Evolutionary conservation across 2,888 invertebrate genomes (phyloP).

Genomic region (Cephonodes hylas): DNA sequence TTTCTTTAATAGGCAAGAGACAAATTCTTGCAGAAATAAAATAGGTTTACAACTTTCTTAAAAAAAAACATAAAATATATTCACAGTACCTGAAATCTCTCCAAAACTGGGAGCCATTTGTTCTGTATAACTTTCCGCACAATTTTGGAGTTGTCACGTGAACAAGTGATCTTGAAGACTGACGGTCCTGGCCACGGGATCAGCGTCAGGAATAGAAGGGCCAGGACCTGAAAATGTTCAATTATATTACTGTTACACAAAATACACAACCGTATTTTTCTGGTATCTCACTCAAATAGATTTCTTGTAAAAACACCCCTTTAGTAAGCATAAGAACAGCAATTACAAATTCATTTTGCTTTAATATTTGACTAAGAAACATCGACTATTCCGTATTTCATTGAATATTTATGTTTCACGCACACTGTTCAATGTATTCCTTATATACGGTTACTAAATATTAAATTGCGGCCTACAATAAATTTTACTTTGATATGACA

Average conservation of each 20-base stretch:
- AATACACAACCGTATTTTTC: background rate
- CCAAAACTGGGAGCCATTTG: conserved; percentile 95
- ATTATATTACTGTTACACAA: background rate
- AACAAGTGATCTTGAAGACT: conserved; percentile 92
- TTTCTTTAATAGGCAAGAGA: too few species aligned
- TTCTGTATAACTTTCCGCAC: conserved; percentile 93
- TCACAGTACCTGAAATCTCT: conserved; percentile 86
- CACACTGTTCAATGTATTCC: background rate
- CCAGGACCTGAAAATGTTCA: conserved; percentile 83
- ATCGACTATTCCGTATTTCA: background rate
- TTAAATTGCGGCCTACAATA: background rate
- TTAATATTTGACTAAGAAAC: background rate
- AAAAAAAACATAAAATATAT: background rate
- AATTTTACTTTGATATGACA: background rate
- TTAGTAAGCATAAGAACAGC: background rate
- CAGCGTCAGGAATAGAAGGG: conserved; percentile 89
- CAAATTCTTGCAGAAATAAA: background rate
- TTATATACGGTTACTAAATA: background rate
- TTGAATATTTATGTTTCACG: background rate
- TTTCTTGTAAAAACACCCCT: too few species aligned
- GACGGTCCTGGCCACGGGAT: conserved; percentile 95
- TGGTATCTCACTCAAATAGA: too few species aligned
- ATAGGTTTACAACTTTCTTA: background rate
- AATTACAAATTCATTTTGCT: background rate
- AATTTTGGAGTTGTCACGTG: conserved; percentile 93